Evolutionary conservation across 2,113 vertebrate species (phyloP), one percentile per base, ranked within the genome.

Genomic region (Anhinga rufa): DNA sequence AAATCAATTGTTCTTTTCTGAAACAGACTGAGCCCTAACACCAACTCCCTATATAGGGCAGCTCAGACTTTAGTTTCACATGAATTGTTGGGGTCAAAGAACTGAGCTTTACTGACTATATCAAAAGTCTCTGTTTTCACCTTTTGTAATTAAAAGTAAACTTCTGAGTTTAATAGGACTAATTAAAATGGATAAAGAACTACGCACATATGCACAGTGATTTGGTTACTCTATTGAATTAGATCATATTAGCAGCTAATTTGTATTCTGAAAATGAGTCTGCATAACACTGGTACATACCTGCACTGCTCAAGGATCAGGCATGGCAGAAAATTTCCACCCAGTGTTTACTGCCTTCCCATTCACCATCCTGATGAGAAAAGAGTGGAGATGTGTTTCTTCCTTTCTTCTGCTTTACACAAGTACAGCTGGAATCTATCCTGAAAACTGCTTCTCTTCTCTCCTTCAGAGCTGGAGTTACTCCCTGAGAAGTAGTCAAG

Each of bases 131-230:
- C 18, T 42, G 28, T 32, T 69, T 93, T 86, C 65, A 76, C 28
- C 20, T 69, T 77, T 74, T 91, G n/a, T 36, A 61, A 79, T 78
- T 34, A 55, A n/a, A 86, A 92, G 55, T 26, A 83, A 57, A 85
- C 93, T 96, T 95, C 75, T 91, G 81, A 51, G 19, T 74, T 88
- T 90, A 81, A 74, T 88, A 93, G 57, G 19, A 93, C 82, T 80
- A 93, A 94, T 91, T 93, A 76, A 92, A 94, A 75, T 61, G 17
- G 51, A 20, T 44, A 51, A 78, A 86, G 32, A 46, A 61, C 65
- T 83, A 34, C 1, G 0, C 46, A 68, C 25, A 38, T 5, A n/a
- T n/a, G n/a, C n/a, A n/a, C 34, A 57, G 34, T 78, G 34, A 32
- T 58, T 68, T 74, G 16, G 31, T n/a, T 86, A 34, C 28, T 79